A percentile compares a stretch with the other conserved stretches of the same genome.
Conservation (phyloP, 2,797 vertebrate genomes). For the Lutjanus argentimaculatus region DNA sequence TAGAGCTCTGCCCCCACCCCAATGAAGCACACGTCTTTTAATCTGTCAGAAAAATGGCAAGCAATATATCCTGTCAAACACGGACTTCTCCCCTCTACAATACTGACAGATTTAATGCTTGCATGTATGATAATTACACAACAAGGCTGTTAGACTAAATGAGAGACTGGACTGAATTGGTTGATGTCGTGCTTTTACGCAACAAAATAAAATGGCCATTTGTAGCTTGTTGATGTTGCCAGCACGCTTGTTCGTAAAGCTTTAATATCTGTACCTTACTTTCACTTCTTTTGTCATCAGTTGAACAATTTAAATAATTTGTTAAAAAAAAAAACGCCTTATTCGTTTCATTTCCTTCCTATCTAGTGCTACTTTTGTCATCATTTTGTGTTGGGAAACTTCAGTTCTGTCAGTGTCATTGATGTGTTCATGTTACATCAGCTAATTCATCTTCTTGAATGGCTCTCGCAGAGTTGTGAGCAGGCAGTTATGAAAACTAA, state of each 20-base stretch:
- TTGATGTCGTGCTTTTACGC: slow-evolving; percentile 55
- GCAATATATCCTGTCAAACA: slow-evolving; percentile 36
- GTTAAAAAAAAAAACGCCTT: slow-evolving; percentile 60
- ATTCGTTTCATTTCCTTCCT: slow-evolving; percentile 56
- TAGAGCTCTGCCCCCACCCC: slow-evolving; percentile 53
- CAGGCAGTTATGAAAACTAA: slow-evolving; percentile 35
- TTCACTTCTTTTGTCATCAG: slow-evolving; percentile 63
- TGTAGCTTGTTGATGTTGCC: slow-evolving; percentile 75
- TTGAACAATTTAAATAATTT: slow-evolving; percentile 62
- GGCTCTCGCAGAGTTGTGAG: neutral
- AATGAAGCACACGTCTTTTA: slow-evolving; percentile 63
- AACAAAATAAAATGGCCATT: slow-evolving; percentile 63
- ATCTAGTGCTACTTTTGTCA: slow-evolving; percentile 25
- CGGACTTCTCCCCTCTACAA: slow-evolving; percentile 27
- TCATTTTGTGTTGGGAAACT: slow-evolving; percentile 27
- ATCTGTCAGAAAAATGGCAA: slow-evolving; percentile 48
- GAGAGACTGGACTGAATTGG: slow-evolving; percentile 40
- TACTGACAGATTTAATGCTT: slow-evolving; percentile 55
- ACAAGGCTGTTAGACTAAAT: slow-evolving; percentile 6
- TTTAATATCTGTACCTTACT: slow-evolving; percentile 68
- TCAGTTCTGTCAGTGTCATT: neutral
- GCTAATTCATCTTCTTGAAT: neutral
- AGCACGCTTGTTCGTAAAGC: slow-evolving; percentile 66
- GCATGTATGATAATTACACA: slow-evolving; percentile 54
- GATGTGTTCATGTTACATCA: slow-evolving; percentile 13